Evolutionary conservation across 2,888 invertebrate species (phyloP), one percentile per base, ranked within the genome.

Genomic region (Dryobotodes eremita): DNA sequence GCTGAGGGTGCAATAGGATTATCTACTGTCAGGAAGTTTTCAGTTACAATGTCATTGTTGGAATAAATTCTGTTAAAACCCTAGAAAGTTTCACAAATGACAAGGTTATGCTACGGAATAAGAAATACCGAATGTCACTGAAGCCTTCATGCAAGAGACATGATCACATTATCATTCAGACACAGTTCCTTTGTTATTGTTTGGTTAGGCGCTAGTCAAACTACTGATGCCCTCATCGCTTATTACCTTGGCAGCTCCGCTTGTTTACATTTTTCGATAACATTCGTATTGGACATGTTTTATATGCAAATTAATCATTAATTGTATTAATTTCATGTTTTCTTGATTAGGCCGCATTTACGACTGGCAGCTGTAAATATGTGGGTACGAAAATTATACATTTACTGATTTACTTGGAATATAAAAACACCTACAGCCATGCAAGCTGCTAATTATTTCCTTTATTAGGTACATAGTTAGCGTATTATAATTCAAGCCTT

Each of bases 191-290:
- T 80, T 84, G 84, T 86, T 89, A 80, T 89, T 88, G 84, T 88
- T 84, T 84, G 65, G 81, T 50, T 76, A 81, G 69, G 55, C 69
- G 70, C 75, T 73, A 71, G 79, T 64, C 80, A 64, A 72, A 77
- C 79, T 81, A 77, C 31, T 55, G 86, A 85, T 88, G 85, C 80
- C 81, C 88, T 89, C 89, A 84, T 85, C 86, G 70, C 68, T 71
- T 80, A 83, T 84, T 85, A 76, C 83, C 82, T 89, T 84, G 88
- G 83, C 85, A 86, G 72, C 77, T 36, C 72, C 77, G 26, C 79
- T 77, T 89, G 88, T 89, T 89, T 89, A 85, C 86, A 88, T 77
- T 84, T 77, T 78, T 77, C 76, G 73, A 86, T 71, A 89, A 73
- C 73, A 77, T 71, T 72, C 78, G 50, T 65, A 79, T 84, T 77